phyloP scores from a whole-genome alignment of 2,888 invertebrate genomes.

The Spilosoma lubricipeda region DNA sequence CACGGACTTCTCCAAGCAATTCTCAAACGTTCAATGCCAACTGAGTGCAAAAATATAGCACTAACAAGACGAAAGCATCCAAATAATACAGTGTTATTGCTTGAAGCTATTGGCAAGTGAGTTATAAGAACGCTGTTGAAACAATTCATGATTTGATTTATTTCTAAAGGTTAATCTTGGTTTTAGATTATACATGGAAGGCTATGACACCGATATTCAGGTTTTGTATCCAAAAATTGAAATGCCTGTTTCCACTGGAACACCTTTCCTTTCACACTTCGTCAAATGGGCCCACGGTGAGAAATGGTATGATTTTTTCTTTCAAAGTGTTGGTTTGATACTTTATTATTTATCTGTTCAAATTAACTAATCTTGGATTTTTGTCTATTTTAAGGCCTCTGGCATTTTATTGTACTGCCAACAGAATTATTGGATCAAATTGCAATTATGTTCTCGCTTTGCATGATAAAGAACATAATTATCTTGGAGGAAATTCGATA shows the following conservation, averaged over 20 bases:
- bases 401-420: constrained; percentile 7
- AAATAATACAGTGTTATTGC: constrained; percentile 85
- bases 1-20: constrained; percentile 95
- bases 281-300: constrained; percentile 93
- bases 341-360: background rate
- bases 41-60: constrained; percentile 88
- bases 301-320: constrained; percentile 83
- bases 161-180: constrained; percentile 56
- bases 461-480: constrained; percentile 87
- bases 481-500: constrained; percentile 90
- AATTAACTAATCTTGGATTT: background rate
- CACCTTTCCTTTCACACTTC: constrained; percentile 92
- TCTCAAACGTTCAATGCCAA: constrained; percentile 90
- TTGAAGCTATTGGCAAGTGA: constrained; percentile 88
- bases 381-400: constrained; percentile 36
- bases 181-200: constrained; percentile 90
- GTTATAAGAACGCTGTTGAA: constrained; percentile 32
- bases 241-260: constrained; percentile 93
- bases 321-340: background rate
- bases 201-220: constrained; percentile 89
- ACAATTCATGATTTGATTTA: background rate
- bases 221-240: constrained; percentile 90
- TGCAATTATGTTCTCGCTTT: constrained; percentile 28
- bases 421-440: constrained; percentile 14
- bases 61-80: constrained; percentile 90